phyloP scores from a whole-genome alignment of 1,140 invertebrate species.

The Euwallacea fornicatus region DNA sequence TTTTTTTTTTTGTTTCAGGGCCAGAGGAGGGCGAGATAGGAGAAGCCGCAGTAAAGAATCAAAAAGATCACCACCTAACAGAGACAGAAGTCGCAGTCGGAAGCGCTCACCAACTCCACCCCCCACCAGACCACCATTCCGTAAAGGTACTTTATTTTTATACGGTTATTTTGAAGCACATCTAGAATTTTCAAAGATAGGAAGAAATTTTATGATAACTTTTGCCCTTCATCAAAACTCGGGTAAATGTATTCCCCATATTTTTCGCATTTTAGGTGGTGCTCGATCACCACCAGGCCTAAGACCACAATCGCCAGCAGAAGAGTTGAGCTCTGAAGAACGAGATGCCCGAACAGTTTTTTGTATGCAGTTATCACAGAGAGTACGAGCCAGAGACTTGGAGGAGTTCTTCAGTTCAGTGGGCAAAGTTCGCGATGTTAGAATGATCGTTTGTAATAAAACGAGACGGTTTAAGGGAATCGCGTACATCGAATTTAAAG shows the following conservation, averaged over 20 bases:
- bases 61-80: slow-evolving; percentile 21
- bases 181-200: neutral
- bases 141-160: slow-evolving; percentile 18
- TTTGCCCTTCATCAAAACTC: no score
- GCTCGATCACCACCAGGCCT: slow-evolving; percentile 44
- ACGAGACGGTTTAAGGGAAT: slow-evolving; percentile 98
- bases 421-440: slow-evolving; percentile 97
- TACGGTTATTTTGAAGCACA: no score
- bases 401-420: slow-evolving; percentile 99
- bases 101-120: slow-evolving; percentile 45
- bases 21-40: slow-evolving; percentile 16
- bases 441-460: slow-evolving; percentile 98
- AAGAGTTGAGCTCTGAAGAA: slow-evolving; percentile 95
- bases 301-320: slow-evolving; percentile 53
- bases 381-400: slow-evolving; percentile 92
- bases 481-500: slow-evolving; percentile 98
- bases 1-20: neutral
- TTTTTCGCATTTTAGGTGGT: neutral
- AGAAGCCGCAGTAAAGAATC: slow-evolving; percentile 15
- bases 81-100: slow-evolving; percentile 47
- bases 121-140: slow-evolving; percentile 43
- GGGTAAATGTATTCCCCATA: no score
- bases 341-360: slow-evolving; percentile 97
- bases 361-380: slow-evolving; percentile 94
- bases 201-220: no score